phyloP scores from a whole-genome alignment of 2,888 invertebrate species.

The Ichneumon xanthorius region DNA sequence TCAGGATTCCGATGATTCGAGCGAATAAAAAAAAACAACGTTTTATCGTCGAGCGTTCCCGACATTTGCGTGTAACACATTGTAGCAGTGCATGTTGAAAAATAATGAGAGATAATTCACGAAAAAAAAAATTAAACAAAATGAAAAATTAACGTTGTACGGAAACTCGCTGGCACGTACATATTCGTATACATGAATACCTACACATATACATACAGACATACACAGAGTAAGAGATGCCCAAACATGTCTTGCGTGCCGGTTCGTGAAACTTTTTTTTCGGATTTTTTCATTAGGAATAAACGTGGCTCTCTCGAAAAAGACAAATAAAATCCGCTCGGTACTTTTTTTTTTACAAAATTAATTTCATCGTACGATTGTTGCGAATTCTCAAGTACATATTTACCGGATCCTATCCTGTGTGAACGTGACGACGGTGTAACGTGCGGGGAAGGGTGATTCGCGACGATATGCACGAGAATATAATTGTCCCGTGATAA shows the following conservation, averaged over 20 bases:
- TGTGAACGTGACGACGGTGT: constrained; percentile 15
- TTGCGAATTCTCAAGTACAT: constrained; percentile 47
- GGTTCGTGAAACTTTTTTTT: constrained; percentile 32
- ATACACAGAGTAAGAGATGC: constrained; percentile 66
- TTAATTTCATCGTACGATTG: constrained; percentile 24
- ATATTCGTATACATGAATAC: constrained; percentile 56
- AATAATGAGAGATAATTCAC: constrained; percentile 23
- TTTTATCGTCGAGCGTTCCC: constrained; percentile 43
- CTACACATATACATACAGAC: constrained; percentile 61
- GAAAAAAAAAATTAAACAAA: constrained; percentile 69
- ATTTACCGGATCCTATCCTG: constrained; percentile 30
- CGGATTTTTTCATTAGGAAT: constrained; percentile 27
- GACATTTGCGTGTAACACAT: constrained; percentile 28
- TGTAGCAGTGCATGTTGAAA: constrained; percentile 56
- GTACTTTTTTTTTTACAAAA: constrained; percentile 44
- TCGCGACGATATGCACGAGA: constrained; percentile 22
- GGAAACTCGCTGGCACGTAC: constrained; percentile 48
- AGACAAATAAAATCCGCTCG: constrained; percentile 46
- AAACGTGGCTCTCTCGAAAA: constrained; percentile 55
- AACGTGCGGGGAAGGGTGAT: background rate
- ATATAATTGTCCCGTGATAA: constrained; percentile 27
- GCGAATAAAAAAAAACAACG: constrained; percentile 22
- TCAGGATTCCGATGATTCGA: constrained; percentile 6
- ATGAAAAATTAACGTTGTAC: constrained; percentile 67
- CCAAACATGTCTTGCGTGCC: constrained; percentile 58